Base-by-base conservation (phyloP, 2,888 invertebrate species). In the Amaurobius ferox region DNA sequence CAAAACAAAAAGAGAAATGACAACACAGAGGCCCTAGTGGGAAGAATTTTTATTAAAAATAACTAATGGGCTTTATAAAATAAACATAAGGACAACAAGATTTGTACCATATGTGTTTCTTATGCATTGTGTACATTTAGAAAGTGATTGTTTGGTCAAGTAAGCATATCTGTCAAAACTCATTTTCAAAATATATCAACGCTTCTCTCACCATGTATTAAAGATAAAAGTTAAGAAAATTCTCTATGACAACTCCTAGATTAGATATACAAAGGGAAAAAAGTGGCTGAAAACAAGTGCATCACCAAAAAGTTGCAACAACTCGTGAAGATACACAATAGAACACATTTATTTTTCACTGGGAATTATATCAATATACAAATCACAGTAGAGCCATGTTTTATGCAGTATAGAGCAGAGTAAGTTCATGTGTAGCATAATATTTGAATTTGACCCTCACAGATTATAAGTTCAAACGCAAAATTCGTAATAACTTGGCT, bases 31-130 rank as follows among this genome's bases (percentile, higher is more conserved):
- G 9, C 6, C 35, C 35, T 35, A 35, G 76, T 85, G 85, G 85
- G 85, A 85, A 85, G 77, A 85, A 86, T 86, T 66, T 86, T 86
- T 86, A 86, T 86, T 86, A 86, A 86, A 86, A 86, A 86, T 86
- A 86, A 86, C 85, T 86, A 86, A 86, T 86, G 85, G 78, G 85
- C 71, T 86, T 86, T 79, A 77, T 78, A 86, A 86, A 86, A 86
- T 78, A 79, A 86, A 86, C 85, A 79, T 68, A 86, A 86, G 76
- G 85, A 86, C 78, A 73, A 86, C 73, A 86, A 86, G 85, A 79
- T 86, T 86, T 86, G 85, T 86, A 86, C 85, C 85, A 78, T 85
- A 78, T 85, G 72, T 85, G 72, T 71, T 76, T 74, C 67, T 79
- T 73, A 73, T 79, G 78, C 78, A 73, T 79, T 48, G 55, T 55